Conservation (phyloP, 1,140 invertebrate species). For the Mizuhopecten yessoensis region DNA sequence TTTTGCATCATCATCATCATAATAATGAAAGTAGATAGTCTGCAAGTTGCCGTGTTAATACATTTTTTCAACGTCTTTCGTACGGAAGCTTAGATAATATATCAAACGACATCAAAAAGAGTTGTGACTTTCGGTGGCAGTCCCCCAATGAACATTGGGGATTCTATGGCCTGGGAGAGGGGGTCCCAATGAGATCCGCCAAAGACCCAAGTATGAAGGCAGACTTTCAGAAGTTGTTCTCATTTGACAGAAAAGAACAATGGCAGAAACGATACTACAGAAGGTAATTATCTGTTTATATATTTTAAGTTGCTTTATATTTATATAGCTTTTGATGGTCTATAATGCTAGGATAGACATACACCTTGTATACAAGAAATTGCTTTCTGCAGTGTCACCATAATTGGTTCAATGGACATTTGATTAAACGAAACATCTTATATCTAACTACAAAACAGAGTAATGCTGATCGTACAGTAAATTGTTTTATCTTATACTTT, state of each 20-base stretch:
- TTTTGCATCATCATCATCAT: no score
- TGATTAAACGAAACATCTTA: no score
- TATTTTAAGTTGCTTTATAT: no score
- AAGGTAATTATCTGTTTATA: slow-evolving; percentile 60
- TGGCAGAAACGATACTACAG: slow-evolving; percentile 74
- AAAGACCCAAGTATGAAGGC: slow-evolving; percentile 62
- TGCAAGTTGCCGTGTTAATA: no score
- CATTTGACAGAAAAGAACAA: slow-evolving; percentile 75
- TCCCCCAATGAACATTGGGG: slow-evolving; percentile 72
- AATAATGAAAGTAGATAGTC: no score
- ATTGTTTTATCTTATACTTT: background rate
- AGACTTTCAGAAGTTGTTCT: slow-evolving; percentile 75
- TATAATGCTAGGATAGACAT: no score
- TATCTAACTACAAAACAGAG: background rate
- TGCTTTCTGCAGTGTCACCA: no score
- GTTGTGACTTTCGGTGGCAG: slow-evolving; percentile 78
- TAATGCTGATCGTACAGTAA: background rate
- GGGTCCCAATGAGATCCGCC: slow-evolving; percentile 69
- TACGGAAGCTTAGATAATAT: slow-evolving; percentile 74
- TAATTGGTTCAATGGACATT: no score
- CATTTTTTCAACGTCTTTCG: no score
- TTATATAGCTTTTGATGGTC: no score
- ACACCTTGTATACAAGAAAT: no score
- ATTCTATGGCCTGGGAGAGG: slow-evolving; percentile 77
- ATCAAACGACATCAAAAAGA: slow-evolving; percentile 77